Base-by-base conservation (phyloP, 2,113 vertebrate genomes). In the Menura novaehollandiae region DNA sequence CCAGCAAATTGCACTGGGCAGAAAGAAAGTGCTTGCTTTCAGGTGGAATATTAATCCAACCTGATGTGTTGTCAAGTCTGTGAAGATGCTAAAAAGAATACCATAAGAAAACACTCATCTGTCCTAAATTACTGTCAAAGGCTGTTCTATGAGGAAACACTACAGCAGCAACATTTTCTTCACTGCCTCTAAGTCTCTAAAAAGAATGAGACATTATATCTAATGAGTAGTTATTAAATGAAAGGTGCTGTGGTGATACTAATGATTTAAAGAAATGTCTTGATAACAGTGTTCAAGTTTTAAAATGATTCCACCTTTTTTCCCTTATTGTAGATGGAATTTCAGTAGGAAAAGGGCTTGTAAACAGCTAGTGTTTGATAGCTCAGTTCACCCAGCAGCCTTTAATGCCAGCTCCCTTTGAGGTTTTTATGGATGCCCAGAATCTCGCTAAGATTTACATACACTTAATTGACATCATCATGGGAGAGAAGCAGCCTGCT, bases 11-110 rank as follows among this genome's bases (percentile, higher is more conserved):
- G 68, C 84, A 97, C 26, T 26, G 47, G 71, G 41, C 83, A 96
- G 80, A 89, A 89, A 95, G 60, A 56, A 97, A 85, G 85, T 33
- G 56, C 37, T 89, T 33, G 63, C 73, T 93, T 91, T 75, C 93
- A 96, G 71, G 88, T 93, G 53, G 77, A 89, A 83, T 91, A 95
- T 96, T 97, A 97, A 97, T 93, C 89, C 81, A 89, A 73, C 35
- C 75, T 93, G 88, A 95, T 80, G 68, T 86, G 41, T 85, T 93
- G 88, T 97, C 91, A 97, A 73, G 58, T 71, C 91, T 22, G 19
- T 73, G 88, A 78, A 87, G 63, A 93, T 69, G 71, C 67, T 96
- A 94, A 97, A 93, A 95, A 89, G 81, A 94, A 89, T 89, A 92
- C 35, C 4, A 27, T 41, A 90, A 90, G 76, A 97, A 95, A 95